phyloP scores from a whole-genome alignment of 2,888 invertebrate species.

The Globia sparganii region DNA sequence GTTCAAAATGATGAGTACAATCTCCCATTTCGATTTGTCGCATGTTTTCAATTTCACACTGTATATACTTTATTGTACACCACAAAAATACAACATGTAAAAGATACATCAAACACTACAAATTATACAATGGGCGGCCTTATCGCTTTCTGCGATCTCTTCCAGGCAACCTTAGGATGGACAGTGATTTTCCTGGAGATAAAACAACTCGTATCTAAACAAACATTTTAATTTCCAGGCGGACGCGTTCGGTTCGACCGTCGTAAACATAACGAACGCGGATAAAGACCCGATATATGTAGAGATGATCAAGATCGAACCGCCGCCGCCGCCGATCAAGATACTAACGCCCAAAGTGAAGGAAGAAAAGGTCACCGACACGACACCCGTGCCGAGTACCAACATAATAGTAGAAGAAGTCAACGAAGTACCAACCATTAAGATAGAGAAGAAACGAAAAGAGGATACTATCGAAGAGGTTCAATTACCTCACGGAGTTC shows the following conservation, averaged over 20 bases:
- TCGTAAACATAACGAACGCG: conserved; percentile 74
- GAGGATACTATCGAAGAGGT: conserved; percentile 78
- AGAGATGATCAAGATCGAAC: conserved; percentile 58
- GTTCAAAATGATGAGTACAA: no score
- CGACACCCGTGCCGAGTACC: conserved; percentile 71
- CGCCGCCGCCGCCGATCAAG: conserved; percentile 59
- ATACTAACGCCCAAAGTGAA: conserved; percentile 58
- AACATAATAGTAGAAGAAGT: conserved; percentile 80
- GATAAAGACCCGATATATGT: conserved; percentile 77
- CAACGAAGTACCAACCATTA: conserved; percentile 73
- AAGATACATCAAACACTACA: no score
- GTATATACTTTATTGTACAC: no score
- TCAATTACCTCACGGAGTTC: conserved; percentile 71
- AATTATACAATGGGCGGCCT: no score
- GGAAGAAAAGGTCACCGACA: conserved; percentile 46
- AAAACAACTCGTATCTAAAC: background rate
- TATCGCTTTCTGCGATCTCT: no score
- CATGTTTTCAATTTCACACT: no score
- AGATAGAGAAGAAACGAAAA: conserved; percentile 66
- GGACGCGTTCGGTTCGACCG: conserved; percentile 79
- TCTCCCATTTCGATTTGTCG: no score
- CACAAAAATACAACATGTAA: no score
- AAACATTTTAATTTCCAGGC: conserved; percentile 50
- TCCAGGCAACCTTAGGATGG: no score
- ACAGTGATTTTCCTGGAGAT: no score